phyloP scores from a whole-genome alignment of 2,797 vertebrate species.

The Meriones psammophilus region DNA sequence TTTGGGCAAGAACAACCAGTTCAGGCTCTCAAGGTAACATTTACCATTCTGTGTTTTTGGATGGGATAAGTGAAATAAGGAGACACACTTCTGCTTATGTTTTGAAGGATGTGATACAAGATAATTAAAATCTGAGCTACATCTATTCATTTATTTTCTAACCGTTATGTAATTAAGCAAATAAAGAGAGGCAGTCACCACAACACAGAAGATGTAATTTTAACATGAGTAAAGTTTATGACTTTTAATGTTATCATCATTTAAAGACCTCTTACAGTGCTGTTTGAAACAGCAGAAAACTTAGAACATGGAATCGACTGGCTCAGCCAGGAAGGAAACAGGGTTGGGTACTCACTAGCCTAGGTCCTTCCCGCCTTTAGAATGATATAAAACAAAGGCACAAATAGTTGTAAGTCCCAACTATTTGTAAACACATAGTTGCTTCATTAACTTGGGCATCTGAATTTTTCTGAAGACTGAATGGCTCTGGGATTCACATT shows the following conservation, averaged over 20 bases:
- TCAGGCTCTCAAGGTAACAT: background rate
- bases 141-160: background rate
- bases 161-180: background rate
- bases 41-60: background rate
- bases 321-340: background rate
- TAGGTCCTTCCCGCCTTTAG: background rate
- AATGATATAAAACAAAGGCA: background rate
- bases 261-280: background rate
- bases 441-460: background rate
- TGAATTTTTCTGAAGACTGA: background rate
- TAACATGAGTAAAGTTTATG: background rate
- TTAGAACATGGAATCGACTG: background rate
- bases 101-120: background rate
- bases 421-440: background rate
- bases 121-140: constrained; percentile 34
- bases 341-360: background rate
- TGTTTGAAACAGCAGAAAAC: constrained; percentile 20
- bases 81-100: background rate
- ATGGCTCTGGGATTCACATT: background rate
- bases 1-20: constrained; percentile 41
- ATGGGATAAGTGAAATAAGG: background rate
- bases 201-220: constrained; percentile 24
- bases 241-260: background rate
- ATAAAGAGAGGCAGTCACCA: background rate
- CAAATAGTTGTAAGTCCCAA: background rate